These are phyloP conservation scores for Chloromyia formosa DNA, from an alignment of 2,888 invertebrate genomes.

Conservation along the genomic window DNA sequence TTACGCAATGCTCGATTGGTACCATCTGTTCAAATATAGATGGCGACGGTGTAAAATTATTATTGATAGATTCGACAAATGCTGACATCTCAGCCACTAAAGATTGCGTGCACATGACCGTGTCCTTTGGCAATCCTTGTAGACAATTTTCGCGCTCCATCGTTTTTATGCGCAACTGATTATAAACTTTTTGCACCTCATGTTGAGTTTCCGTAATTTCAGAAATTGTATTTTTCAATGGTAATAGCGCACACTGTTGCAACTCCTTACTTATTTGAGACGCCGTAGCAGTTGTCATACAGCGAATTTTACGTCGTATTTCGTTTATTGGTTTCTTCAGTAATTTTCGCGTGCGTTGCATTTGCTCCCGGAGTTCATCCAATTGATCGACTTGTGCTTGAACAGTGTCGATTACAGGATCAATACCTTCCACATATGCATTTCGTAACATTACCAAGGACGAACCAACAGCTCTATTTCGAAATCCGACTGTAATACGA, in stretches of 20 bases:
- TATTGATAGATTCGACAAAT: conserved; percentile 6
- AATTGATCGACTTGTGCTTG: neutral
- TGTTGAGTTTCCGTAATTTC: neutral
- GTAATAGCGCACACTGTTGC: neutral
- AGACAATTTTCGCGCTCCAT: neutral
- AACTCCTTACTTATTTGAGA: conserved; percentile 4
- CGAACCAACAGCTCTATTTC: conserved; percentile 16
- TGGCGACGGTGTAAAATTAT: neutral
- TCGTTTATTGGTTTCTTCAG: neutral
- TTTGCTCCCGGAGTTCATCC: conserved; percentile 1
- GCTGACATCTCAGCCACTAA: neutral
- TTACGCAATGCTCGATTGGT: neutral
- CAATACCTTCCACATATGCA: conserved; percentile 6
- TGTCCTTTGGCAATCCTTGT: neutral
- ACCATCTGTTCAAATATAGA: neutral
- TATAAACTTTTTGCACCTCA: neutral
- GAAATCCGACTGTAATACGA: conserved; percentile 7
- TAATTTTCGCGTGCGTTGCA: neutral
- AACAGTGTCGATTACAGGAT: conserved; percentile 1
- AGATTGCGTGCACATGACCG: neutral
- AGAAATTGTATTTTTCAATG: neutral
- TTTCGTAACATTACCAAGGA: conserved; percentile 16
- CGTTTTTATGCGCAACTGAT: neutral
- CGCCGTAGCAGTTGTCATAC: neutral
- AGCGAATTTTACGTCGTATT: neutral